Conservation (phyloP, 2,888 invertebrate genomes). For the Mantis religiosa region DNA sequence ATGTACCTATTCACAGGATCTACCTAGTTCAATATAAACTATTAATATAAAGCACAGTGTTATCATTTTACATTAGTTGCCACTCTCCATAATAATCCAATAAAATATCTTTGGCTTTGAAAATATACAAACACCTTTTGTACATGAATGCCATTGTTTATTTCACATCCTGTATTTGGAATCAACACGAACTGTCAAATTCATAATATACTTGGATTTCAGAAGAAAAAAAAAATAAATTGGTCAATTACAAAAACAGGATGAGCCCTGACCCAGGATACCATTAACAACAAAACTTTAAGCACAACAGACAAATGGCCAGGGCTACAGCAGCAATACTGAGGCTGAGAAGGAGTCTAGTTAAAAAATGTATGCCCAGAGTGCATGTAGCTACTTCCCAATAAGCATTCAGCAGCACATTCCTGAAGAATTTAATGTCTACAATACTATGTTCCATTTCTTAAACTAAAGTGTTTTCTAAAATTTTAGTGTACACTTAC, state of each 20-base stretch:
- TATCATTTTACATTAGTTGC: conserved; percentile 24
- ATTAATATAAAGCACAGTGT: conserved; percentile 30
- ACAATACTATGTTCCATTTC: too few relatives aligned
- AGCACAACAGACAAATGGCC: neutral
- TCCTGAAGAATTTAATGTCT: too few relatives aligned
- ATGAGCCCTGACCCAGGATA: conserved; percentile 22
- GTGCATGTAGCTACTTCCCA: too few relatives aligned
- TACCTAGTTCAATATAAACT: conserved; percentile 32
- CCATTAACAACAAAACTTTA: conserved; percentile 16
- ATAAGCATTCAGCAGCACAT: too few relatives aligned
- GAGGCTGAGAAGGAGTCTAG: neutral
- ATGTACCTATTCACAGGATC: conserved; percentile 32
- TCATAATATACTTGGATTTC: neutral
- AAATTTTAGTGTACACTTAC: too few relatives aligned
- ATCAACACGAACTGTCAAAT: conserved; percentile 7
- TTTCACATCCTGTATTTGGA: conserved; percentile 25
- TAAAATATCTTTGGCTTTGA: conserved; percentile 34
- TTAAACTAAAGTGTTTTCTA: too few relatives aligned
- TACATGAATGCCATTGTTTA: conserved; percentile 33
- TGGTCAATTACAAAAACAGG: conserved; percentile 24
- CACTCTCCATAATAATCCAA: conserved; percentile 26
- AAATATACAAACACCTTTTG: conserved; percentile 34
- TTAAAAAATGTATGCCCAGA: too few relatives aligned
- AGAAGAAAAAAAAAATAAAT: neutral
- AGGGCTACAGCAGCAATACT: neutral